Base-by-base conservation (phyloP, 2,888 invertebrate genomes). In the Polydrusus cervinus region DNA sequence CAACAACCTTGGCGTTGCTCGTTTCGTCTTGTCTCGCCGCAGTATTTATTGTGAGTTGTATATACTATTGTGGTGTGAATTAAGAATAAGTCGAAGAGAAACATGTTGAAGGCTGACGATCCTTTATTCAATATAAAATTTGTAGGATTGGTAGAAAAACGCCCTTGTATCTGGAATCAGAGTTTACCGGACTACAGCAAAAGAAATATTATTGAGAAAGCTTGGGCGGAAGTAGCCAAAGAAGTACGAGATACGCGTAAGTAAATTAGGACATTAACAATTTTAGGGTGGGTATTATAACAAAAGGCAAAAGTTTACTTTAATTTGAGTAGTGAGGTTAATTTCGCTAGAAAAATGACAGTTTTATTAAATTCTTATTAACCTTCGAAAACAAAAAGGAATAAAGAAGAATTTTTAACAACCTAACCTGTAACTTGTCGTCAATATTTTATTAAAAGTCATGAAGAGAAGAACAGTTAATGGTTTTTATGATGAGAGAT, bases 141-240 rank as follows among this genome's bases (percentile, higher is more conserved):
- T 45, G 66, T 72, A 0, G n/a, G 57, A 1, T 43, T 53, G 9
- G 18, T 72, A 3, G 57, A 72, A 72, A 66, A 47, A 13, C 53
- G 64, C 25, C 67, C 72, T 13, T 66, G 66, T 18, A 47, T 72
- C 14, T 72, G 72, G 67, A 57, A 72, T 18, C 51, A 60, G 14
- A 47, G 25, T 25, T 66, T 60, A 18, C 34, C 66, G 10, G 72
- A 72, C n/a, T 72, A 72, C 40, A 72, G 60, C 60, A 65, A 72
- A 72, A 43, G 72, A 40, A 66, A 30, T 47, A 9, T 72, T 11
- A 67, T 38, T 11, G 72, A 66, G 45, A 67, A 72, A 71, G 72
- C 72, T 11, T 72, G 72, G 66, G 18, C 25, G 47, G 45, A 65
- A n/a, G 66, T 72, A 7, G 65, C 72, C 7, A 47, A 65, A 10